Evolutionary conservation across 2,888 invertebrate genomes (phyloP).

Genomic region (Dromius quadrimaculatus): DNA sequence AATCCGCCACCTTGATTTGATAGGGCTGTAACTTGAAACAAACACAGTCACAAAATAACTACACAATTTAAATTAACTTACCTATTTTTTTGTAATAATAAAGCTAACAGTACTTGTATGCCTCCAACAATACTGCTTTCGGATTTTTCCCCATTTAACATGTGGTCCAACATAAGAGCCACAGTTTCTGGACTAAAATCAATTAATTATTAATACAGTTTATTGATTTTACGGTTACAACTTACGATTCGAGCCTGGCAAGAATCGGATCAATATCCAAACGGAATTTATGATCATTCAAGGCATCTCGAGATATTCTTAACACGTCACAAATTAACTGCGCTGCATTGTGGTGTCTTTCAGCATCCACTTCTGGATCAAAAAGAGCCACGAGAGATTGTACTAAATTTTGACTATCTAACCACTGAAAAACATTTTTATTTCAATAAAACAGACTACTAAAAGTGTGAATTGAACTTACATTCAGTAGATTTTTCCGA

Average conservation of each 20-base stretch:
- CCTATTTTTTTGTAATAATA: conserved; percentile 72
- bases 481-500: conserved; percentile 77
- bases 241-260: conserved; percentile 80
- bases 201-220: too few species aligned
- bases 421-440: conserved; percentile 77
- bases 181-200: conserved; percentile 71
- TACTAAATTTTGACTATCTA: conserved; percentile 88
- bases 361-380: conserved; percentile 76
- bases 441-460: background rate
- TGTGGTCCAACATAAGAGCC: conserved; percentile 78
- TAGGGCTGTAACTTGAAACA: conserved; percentile 41
- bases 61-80: conserved; percentile 57
- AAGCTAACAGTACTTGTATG: conserved; percentile 81
- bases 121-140: conserved; percentile 84
- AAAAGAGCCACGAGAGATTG: conserved; percentile 80
- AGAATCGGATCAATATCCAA: conserved; percentile 80
- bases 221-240: conserved; percentile 55
- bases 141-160: conserved; percentile 76
- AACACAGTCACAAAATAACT: conserved; percentile 12
- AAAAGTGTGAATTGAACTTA: conserved; percentile 64
- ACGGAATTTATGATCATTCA: conserved; percentile 71
- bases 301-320: conserved; percentile 72
- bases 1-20: conserved; percentile 44
- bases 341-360: conserved; percentile 88
- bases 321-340: conserved; percentile 91